A percentile compares a stretch with the other conserved stretches of the same genome.
Conservation (phyloP, 2,113 vertebrate genomes). For the Hippocampus guttulatus region DNA sequence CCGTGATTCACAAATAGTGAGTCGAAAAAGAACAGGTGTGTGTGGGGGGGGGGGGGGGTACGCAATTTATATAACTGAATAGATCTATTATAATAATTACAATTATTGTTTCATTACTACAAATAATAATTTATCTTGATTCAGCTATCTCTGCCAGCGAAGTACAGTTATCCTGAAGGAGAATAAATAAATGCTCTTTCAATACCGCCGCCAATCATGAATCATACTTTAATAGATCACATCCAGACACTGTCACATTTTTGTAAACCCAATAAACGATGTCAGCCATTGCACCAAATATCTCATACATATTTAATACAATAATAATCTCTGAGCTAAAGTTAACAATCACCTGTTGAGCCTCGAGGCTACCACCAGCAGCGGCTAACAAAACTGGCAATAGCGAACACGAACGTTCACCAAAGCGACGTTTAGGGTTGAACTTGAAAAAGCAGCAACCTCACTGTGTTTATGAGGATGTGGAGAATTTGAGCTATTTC, state of each 20-base stretch:
- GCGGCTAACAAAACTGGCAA: neutral
- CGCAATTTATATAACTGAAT: no score
- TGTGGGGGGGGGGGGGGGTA: no score
- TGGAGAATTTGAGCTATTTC: neutral
- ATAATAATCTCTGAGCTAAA: slow-evolving; percentile 18
- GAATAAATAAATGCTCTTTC: neutral
- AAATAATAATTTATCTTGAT: neutral
- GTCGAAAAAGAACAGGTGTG: neutral
- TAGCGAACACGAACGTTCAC: neutral
- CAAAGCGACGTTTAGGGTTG: neutral
- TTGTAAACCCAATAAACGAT: neutral
- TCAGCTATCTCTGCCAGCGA: neutral
- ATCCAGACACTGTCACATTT: no score
- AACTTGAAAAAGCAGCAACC: accelerated
- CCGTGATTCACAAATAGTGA: neutral
- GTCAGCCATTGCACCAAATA: neutral
- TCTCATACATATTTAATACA: neutral
- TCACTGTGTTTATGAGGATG: neutral
- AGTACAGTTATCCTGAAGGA: neutral
- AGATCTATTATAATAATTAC: neutral
- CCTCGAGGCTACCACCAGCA: slow-evolving; percentile 13
- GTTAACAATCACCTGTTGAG: slow-evolving; percentile 65
- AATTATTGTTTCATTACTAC: neutral
- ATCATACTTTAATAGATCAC: neutral
- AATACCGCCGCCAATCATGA: neutral